Percentiles rank a stretch among this genome's conserved stretches.
These are phyloP conservation scores for Hydropsyche tenuis DNA, from an alignment of 1,140 invertebrate species.

Conservation along the genomic window DNA sequence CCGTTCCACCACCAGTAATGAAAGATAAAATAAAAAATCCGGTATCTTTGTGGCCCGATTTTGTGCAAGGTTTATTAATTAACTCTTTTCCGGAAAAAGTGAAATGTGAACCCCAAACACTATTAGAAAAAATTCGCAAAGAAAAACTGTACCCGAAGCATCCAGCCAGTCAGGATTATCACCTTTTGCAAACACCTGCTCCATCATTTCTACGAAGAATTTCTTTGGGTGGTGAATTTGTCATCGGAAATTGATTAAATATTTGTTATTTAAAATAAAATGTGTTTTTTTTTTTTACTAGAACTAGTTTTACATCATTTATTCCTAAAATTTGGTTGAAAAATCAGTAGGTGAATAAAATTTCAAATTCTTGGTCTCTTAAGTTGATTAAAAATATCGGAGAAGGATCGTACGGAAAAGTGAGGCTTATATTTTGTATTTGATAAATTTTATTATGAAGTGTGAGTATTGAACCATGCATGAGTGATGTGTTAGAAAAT, in stretches of 20 bases:
- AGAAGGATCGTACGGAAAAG: conserved; percentile 73
- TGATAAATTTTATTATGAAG: too few relatives aligned
- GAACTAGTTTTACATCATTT: neutral
- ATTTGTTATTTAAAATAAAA: conserved; percentile 7
- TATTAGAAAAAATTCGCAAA: conserved; percentile 67
- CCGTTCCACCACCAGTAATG: conserved; percentile 28
- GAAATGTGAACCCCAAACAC: conserved; percentile 66
- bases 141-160: conserved; percentile 65
- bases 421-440: conserved; percentile 47
- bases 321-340: neutral
- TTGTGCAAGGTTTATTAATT: conserved; percentile 60
- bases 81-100: conserved; percentile 57
- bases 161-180: conserved; percentile 63
- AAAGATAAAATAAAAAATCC: conserved; percentile 54
- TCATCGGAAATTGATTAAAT: conserved; percentile 38
- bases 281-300: too few relatives aligned
- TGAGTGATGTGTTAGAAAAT: too few relatives aligned
- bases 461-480: too few relatives aligned
- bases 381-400: conserved; percentile 68
- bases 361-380: conserved; percentile 50
- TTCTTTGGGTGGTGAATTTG: conserved; percentile 73
- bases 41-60: conserved; percentile 58
- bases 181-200: conserved; percentile 70
- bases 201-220: conserved; percentile 74
- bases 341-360: conserved; percentile 13